Conservation (phyloP, 92 coral and sea anemone genomes). For the Epizoanthus scotinus region DNA sequence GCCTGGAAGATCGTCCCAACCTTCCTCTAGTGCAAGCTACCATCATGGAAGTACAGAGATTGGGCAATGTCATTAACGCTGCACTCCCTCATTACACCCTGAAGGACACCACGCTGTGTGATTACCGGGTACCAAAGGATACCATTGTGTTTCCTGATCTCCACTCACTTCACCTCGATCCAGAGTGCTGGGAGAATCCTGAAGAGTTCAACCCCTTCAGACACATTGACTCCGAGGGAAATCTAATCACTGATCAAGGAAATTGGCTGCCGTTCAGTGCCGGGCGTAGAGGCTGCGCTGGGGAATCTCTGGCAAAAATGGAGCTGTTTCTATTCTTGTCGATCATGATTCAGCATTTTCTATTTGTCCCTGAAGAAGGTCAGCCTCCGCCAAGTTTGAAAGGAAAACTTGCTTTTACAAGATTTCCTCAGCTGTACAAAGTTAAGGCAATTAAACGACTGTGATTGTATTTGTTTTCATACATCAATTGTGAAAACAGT, state of each 20-base stretch:
- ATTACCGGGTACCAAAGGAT: constrained; percentile 15
- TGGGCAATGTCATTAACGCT: neutral
- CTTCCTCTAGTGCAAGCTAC: constrained; percentile 14
- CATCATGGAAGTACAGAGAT: constrained; percentile 15
- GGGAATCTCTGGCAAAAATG: constrained; percentile 28
- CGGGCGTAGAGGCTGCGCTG: constrained; percentile 29
- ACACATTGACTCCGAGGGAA: constrained; percentile 12
- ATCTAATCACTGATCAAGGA: constrained; percentile 3
- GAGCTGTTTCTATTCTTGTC: constrained; percentile 17
- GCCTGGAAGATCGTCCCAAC: constrained; percentile 16
- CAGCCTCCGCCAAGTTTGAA: constrained; percentile 3
- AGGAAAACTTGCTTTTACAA: neutral
- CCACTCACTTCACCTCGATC: constrained; percentile 7
- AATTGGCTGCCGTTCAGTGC: constrained; percentile 25
- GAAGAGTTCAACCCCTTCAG: constrained; percentile 13
- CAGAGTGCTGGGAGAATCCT: constrained; percentile 11
- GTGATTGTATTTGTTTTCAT: no score
- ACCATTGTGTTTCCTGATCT: neutral
- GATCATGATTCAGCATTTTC: constrained; percentile 14
- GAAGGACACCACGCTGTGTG: constrained; percentile 12
- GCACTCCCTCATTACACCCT: constrained; percentile 1
- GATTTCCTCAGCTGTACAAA: no score
- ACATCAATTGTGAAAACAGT: no score
- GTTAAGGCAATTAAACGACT: no score
- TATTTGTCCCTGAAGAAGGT: constrained; percentile 15